Conservation (phyloP, 2,888 invertebrate genomes). For the Phytoseiulus persimilis region DNA sequence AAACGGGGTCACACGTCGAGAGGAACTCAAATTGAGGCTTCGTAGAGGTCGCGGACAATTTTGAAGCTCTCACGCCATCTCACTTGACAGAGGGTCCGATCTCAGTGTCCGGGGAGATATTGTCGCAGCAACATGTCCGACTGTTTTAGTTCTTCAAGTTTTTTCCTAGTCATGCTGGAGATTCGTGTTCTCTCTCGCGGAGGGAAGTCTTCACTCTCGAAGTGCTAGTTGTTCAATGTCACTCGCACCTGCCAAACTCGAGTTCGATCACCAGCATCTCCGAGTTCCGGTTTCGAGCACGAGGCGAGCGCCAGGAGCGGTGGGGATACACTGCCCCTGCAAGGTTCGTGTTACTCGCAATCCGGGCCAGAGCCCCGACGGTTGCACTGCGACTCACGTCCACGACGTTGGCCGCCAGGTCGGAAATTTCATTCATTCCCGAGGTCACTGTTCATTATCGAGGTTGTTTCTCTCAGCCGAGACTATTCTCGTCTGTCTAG, state of each 20-base stretch:
- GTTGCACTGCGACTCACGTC: no score
- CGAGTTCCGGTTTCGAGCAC: background rate
- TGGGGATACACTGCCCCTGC: no score
- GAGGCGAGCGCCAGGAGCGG: background rate
- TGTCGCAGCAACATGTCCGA: background rate
- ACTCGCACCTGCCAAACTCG: background rate
- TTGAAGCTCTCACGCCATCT: background rate
- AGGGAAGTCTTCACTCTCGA: background rate
- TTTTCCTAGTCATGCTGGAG: background rate
- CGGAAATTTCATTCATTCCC: no score
- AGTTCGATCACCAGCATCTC: background rate
- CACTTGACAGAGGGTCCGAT: background rate
- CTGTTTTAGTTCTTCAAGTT: background rate
- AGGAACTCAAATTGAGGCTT: background rate
- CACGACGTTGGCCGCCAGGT: no score
- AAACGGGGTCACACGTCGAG: background rate
- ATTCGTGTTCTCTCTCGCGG: no score
- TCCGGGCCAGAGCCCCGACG: no score
- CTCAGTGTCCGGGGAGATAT: background rate
- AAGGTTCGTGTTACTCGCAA: no score
- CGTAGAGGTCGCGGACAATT: background rate
- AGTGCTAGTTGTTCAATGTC: background rate
- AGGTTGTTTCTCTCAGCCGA: no score
- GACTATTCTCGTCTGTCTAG: no score
- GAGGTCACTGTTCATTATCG: no score